Base-by-base conservation (phyloP, 2,888 invertebrate species). In the Sylvicola fuscatus region DNA sequence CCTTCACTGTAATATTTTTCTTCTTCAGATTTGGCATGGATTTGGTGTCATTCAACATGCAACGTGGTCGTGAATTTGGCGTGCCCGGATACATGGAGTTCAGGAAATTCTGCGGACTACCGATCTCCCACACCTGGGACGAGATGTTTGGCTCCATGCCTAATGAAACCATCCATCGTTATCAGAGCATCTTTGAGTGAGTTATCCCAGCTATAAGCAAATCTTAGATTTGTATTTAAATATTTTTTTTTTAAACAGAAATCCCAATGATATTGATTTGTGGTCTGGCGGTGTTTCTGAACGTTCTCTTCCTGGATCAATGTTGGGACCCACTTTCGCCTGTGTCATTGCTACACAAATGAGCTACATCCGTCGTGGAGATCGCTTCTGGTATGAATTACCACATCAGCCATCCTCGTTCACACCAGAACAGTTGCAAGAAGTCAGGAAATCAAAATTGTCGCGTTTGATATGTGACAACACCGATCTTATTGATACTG, bases 271-370 rank as follows among this genome's bases (percentile, higher is more conserved):
- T 55, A 83, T 93, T 33, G 92, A 93, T 63, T 64, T 92, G 37
- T 93, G 90, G 86, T 84, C 87, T 13, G 92, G 89, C 34, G 92
- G 90, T 33, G 86, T 92, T 6, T 86, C 89, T 1, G 93, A 93
- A 52, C 66, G 78, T 41, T 82, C 90, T 2, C 64, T 90, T 36
- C 82, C 84, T 7, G 90, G 87, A 32, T 86, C 87, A 37, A 81
- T 92, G 77, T 66, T 93, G 40, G 92, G 93, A 34, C 90, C 92
- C 2, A 87, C 90, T 34, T 92, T 92, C 51, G 86, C 87, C 36
- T 93, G 92, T 52, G 67, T 93, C 41, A 89, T 93, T 47, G 92
- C 87, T 16, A 83, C 83, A 16, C 90, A 92, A 58, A 87, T 92
- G 63, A 81, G 82, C 46, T 82, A 84, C 50, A 70, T 86, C 1